These are phyloP conservation scores for Eupsittula cactorum DNA, from an alignment of 2,113 vertebrate species.

Conservation along the genomic window DNA sequence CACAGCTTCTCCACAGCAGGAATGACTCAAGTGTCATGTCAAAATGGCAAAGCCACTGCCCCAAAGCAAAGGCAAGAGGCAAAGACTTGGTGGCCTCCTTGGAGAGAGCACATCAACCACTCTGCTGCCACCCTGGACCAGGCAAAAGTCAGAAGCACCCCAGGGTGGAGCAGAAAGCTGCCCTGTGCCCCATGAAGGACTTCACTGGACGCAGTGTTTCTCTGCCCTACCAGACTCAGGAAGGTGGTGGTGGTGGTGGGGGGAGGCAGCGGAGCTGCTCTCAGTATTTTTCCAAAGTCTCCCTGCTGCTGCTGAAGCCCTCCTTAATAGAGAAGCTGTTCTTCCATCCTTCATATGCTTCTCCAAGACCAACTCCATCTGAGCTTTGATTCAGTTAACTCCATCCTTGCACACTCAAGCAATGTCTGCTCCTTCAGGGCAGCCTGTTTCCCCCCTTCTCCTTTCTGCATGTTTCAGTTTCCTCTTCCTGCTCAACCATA, in stretches of 20 bases:
- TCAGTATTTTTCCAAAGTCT: neutral
- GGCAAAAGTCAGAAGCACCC: too few relatives aligned
- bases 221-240: neutral
- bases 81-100: neutral
- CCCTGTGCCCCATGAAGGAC: fast-evolving
- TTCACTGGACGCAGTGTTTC: neutral
- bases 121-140: too few relatives aligned
- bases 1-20: neutral
- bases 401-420: neutral
- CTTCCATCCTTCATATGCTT: neutral
- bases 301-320: neutral
- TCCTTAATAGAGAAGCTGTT: neutral
- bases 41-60: neutral
- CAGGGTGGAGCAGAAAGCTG: neutral
- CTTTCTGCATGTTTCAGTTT: neutral
- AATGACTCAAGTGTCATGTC: fast-evolving
- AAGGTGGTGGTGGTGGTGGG: neutral
- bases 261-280: neutral
- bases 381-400: neutral
- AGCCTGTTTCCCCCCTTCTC: neutral
- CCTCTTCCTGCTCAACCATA: neutral
- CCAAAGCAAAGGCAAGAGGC: neutral
- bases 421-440: neutral
- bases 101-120: neutral
- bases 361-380: neutral